Evolutionary conservation across 2,888 invertebrate genomes (phyloP), one percentile per base, ranked within the genome.

Genomic region (Limnephilus marmoratus): DNA sequence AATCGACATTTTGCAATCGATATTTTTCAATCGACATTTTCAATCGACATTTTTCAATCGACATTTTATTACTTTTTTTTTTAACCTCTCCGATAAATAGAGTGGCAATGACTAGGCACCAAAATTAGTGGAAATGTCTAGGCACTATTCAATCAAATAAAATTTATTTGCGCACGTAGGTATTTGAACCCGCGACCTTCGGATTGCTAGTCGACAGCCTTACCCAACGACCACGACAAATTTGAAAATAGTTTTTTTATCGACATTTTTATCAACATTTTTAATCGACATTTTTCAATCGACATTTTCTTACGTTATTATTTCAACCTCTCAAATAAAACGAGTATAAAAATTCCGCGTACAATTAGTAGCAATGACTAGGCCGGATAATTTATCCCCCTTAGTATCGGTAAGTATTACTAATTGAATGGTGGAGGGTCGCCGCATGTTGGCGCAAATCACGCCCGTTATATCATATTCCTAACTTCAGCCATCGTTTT

Each of bases 381-480:
- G 53, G 53, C 24, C 53, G 53, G 18, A 18, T 13, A 88, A 88
- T 83, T 88, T 31, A 88, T 88, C 88, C 88, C 88, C 53, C 37
- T 80, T 29, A 29, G 15, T 83, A 53, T n/a, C 53, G 68, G 41
- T 90, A 37, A 90, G 90, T 81, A 90, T 41, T 37, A 41, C 90
- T 89, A 89, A 89, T 89, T 89, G 89, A 89, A 34, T 37, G 89
- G 89, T 12, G n/a, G 68, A 53, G 89, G 68, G 29, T n/a, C 68
- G 41, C 90, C 90, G 34, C 90, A 41, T 90, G 90, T 81, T 68
- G 90, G 15, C 81, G 81, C 81, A n/a, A 90, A 37, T 90, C 81
- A 88, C 68, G 85, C n/a, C n/a, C 45, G 41, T 41, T 41, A 85
- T 85, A 85, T 85, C 85, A 85, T 83, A 83, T 83, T 83, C 83